Percentiles rank a stretch among this genome's conserved stretches.
These are phyloP conservation scores for Hetaerina titia DNA, from an alignment of 2,888 invertebrate species.

Conservation along the genomic window DNA sequence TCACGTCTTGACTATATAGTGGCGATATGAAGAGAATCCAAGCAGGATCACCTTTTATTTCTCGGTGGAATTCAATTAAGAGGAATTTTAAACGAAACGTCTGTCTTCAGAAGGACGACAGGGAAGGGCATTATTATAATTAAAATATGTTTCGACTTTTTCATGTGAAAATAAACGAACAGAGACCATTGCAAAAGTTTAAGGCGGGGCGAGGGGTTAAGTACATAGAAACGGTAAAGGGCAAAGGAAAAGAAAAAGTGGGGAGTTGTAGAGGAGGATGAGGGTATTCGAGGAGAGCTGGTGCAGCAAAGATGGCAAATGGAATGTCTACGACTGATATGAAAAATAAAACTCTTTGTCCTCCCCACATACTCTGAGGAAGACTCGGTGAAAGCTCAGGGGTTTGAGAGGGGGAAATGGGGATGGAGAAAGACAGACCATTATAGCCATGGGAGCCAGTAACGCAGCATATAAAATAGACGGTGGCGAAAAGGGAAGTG, in stretches of 20 bases:
- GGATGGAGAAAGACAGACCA: not conserved
- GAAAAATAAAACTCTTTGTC: slow-evolving; percentile 33
- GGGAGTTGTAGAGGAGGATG: not conserved
- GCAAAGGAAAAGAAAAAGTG: not conserved
- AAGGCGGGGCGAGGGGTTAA: not conserved
- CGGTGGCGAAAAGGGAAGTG: not conserved
- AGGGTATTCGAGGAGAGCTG: not conserved
- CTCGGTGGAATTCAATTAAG: not conserved
- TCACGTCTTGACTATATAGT: not conserved
- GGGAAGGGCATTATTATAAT: not conserved
- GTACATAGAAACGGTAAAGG: not conserved
- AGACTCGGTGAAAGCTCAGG: slow-evolving; percentile 12
- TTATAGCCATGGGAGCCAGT: slow-evolving; percentile 35
- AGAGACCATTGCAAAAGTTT: not conserved
- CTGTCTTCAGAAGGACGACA: not conserved
- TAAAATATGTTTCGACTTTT: not conserved
- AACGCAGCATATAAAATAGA: slow-evolving; percentile 28
- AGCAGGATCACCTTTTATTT: not conserved
- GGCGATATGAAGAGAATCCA: not conserved
- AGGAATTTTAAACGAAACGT: not conserved
- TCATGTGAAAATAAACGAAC: not conserved
- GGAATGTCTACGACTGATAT: slow-evolving; percentile 30
- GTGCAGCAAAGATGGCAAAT: not conserved
- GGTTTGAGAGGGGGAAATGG: not conserved
- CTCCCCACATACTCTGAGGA: not conserved